Conservation (phyloP, 2,113 vertebrate species). For the Plecturocebus donacophilus region DNA sequence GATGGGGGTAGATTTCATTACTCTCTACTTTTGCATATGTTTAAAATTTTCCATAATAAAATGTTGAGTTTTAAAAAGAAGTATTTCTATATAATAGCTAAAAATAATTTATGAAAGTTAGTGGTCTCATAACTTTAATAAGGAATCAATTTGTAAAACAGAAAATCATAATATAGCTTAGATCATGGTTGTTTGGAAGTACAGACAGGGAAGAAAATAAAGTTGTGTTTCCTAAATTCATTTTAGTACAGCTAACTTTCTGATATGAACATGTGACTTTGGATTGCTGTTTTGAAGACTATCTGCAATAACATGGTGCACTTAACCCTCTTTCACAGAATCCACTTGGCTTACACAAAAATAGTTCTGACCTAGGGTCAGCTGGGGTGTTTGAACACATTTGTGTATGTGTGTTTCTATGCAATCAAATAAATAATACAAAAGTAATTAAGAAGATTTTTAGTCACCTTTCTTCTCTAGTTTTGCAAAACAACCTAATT, state of each 20-base stretch:
- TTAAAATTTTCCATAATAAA: background rate
- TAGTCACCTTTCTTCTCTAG: background rate
- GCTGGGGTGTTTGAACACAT: background rate
- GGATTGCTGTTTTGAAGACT: background rate
- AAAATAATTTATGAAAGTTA: background rate
- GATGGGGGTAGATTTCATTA: background rate
- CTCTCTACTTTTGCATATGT: background rate
- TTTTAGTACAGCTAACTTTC: background rate
- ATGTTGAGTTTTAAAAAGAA: background rate
- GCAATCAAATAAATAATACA: background rate
- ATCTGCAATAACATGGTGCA: background rate
- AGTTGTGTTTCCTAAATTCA: background rate
- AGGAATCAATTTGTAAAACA: background rate
- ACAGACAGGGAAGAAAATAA: conserved; percentile 5
- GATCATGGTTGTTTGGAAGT: background rate
- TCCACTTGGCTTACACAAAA: background rate
- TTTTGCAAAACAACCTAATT: conserved; percentile 17
- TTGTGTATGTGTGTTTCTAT: background rate
- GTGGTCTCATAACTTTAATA: background rate
- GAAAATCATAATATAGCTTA: background rate
- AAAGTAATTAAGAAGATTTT: background rate
- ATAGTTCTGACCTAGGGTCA: background rate
- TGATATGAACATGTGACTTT: background rate
- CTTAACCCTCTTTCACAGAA: background rate
- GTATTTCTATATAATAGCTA: background rate